These are phyloP conservation scores for Thaleichthys pacificus DNA, from an alignment of 2,797 vertebrate genomes.

Conservation along the genomic window DNA sequence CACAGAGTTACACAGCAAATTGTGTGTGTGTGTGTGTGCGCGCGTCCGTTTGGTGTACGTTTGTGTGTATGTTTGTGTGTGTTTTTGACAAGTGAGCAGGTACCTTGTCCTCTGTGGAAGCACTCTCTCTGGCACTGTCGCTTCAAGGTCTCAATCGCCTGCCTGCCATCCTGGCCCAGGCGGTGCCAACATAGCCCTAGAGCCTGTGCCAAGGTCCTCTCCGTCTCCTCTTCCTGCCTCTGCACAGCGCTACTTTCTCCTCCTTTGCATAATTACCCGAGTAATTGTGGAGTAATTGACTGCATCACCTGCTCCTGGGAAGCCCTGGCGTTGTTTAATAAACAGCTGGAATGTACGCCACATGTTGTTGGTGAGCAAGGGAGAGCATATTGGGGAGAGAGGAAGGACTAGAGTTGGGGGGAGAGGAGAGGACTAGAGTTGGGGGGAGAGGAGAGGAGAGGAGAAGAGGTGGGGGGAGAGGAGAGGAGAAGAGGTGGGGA, in stretches of 20 bases:
- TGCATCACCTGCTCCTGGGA: constrained; percentile 72
- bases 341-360: constrained; percentile 72
- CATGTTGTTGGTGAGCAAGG: constrained; percentile 61
- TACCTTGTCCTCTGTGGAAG: constrained; percentile 20
- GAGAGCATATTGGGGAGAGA: constrained; percentile 52
- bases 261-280: constrained; percentile 74
- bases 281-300: constrained; percentile 82
- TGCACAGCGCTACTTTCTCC: constrained; percentile 55
- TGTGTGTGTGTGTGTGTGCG: constrained; percentile 46
- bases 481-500: not conserved
- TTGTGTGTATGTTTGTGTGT: constrained; percentile 16
- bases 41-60: constrained; percentile 1
- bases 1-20: constrained; percentile 25
- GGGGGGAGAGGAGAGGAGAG: constrained; percentile 12
- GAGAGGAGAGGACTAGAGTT: not conserved
- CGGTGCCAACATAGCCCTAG: constrained; percentile 57
- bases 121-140: constrained; percentile 61
- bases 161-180: constrained; percentile 29
- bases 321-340: constrained; percentile 75
- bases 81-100: constrained; percentile 59
- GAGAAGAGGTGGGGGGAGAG: constrained; percentile 7
- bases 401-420: constrained; percentile 17
- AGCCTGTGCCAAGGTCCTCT: constrained; percentile 65
- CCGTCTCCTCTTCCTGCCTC: constrained; percentile 29
- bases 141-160: constrained; percentile 69